Evolutionary conservation across 2,888 invertebrate genomes (phyloP).

Genomic region (Drosophila acutilabella): DNA sequence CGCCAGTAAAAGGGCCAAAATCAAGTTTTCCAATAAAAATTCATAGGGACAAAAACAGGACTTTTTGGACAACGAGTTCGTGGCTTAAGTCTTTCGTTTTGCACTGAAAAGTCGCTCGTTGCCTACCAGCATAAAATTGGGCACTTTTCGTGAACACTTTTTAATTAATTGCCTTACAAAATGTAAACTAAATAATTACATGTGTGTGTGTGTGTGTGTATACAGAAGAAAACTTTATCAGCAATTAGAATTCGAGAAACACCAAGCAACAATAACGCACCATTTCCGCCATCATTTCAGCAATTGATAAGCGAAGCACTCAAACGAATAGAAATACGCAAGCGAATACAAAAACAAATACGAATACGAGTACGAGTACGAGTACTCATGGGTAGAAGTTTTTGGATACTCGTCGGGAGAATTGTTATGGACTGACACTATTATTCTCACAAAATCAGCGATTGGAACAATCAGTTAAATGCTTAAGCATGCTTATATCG

Average conservation of each 20-base stretch:
- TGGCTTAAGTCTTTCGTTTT: slow-evolving; percentile 71
- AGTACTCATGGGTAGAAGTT: slow-evolving; percentile 9
- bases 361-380: slow-evolving; percentile 7
- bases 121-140: slow-evolving; percentile 60
- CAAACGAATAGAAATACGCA: slow-evolving; percentile 10
- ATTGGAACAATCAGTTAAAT: slow-evolving; percentile 80
- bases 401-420: slow-evolving; percentile 28
- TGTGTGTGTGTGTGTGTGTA: too few relatives aligned
- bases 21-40: slow-evolving; percentile 18
- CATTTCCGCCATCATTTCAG: slow-evolving; percentile 82
- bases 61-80: slow-evolving; percentile 55
- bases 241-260: slow-evolving; percentile 22
- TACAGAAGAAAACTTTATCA: slow-evolving; percentile 59
- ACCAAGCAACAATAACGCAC: slow-evolving; percentile 59
- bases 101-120: background rate
- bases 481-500: slow-evolving; percentile 56
- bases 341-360: too few relatives aligned
- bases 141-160: slow-evolving; percentile 24
- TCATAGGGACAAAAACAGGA: slow-evolving; percentile 27
- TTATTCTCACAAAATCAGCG: slow-evolving; percentile 72
- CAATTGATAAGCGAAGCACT: slow-evolving; percentile 62
- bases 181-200: too few relatives aligned
- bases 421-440: slow-evolving; percentile 62
- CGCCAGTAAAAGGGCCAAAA: slow-evolving; percentile 60
- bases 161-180: slow-evolving; percentile 72